A percentile compares a stretch with the other conserved stretches of the same genome.
These are phyloP conservation scores for Zosterops borbonicus DNA, from an alignment of 2,113 vertebrate genomes.

Conservation along the genomic window DNA sequence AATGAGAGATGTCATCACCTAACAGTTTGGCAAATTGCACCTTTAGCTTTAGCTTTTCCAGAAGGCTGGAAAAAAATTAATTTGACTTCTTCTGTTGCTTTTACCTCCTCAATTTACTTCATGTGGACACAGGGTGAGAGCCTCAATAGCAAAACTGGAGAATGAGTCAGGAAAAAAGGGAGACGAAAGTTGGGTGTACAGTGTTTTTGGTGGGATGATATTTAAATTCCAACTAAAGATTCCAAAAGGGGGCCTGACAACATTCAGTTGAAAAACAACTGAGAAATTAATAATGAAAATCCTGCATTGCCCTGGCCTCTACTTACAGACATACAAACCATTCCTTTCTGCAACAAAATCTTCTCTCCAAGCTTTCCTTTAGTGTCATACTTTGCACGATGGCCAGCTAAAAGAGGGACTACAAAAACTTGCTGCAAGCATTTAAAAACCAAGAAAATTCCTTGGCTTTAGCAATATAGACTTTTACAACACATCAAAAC, in stretches of 20 bases:
- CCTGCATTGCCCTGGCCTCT: not conserved
- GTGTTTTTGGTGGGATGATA: not conserved
- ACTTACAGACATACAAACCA: not conserved
- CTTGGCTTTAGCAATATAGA: not conserved
- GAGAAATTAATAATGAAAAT: not conserved
- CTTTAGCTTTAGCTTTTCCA: not conserved
- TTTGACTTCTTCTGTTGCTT: not conserved
- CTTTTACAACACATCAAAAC: not conserved
- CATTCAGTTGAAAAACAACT: not conserved
- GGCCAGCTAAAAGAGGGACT: not conserved
- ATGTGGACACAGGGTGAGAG: not conserved
- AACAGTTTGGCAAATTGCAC: not conserved
- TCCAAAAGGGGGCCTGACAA: not conserved
- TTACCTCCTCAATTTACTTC: not conserved
- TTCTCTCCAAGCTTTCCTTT: not conserved
- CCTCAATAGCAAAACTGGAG: not conserved
- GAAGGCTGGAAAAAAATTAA: not conserved
- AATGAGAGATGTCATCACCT: not conserved
- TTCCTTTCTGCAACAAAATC: not conserved
- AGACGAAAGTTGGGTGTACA: not conserved
- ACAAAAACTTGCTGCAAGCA: not conserved
- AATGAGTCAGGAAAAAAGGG: not conserved
- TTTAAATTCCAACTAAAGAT: not conserved
- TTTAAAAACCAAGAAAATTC: not conserved
- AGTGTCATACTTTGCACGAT: accelerated